Base-by-base conservation (phyloP, 1,140 invertebrate genomes). In the Eufriesea mexicana region DNA sequence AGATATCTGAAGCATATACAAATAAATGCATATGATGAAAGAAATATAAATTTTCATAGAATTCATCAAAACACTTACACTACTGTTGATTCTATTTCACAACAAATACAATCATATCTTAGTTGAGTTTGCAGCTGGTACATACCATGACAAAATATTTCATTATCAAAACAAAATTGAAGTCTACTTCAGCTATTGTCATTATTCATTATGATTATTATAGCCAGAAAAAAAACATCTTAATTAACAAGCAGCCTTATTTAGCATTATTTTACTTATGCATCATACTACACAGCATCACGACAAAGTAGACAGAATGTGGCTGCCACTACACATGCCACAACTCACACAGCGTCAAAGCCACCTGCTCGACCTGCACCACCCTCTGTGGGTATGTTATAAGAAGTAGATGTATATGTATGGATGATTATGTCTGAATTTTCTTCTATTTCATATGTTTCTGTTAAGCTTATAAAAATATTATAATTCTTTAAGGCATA, bases 291-390 rank as follows among this genome's bases (percentile, higher is more conserved):
- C 90, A 93, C 89, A 94, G 94, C 92, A 86, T 91, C 91, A 86
- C 93, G 89, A 93, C 92, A 93, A 94, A 91, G 85, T 93, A 94
- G 90, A 91, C 90, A 93, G 89, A 92, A 86, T 90, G 90, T 92
- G 91, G 92, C 91, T 92, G 88, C 89, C 86, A 92, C 92, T 91
- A 93, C 91, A 92, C 93, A 91, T 64, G 88, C 91, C 77, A 92
- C 91, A 84, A 91, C 88, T 92, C 91, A 93, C 87, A 93, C 88
- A 90, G 83, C 92, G 84, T 92, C 93, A 91, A 94, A 94, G 91
- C 91, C 93, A 93, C 93, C 93, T 84, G 93, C 92, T 91, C 91
- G 94, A 92, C 94, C 94, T 91, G 93, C 93, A 93, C 94, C 93
- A 90, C 91, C 91, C 90, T 92, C 90, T 77, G 92, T 94, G 87